phyloP scores from a whole-genome alignment of 2,797 vertebrate species.

The Mus caroli region DNA sequence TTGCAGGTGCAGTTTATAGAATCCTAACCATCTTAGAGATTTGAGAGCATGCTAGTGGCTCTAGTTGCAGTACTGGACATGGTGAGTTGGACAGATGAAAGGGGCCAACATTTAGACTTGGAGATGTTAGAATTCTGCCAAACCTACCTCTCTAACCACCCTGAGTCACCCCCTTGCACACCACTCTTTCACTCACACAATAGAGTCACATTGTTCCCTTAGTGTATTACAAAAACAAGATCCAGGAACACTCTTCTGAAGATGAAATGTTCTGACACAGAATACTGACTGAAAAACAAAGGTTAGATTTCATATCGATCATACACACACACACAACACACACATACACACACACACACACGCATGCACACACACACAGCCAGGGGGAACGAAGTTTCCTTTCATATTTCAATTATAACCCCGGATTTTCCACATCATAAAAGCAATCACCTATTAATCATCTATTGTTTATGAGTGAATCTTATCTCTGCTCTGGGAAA shows the following conservation, averaged over 20 bases:
- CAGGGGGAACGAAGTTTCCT: not conserved
- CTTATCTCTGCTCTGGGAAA: not conserved
- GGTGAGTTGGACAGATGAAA: not conserved
- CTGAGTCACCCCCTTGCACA: not conserved
- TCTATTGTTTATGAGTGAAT: conserved; percentile 47
- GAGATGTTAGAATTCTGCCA: conserved; percentile 5
- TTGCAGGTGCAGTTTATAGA: conserved; percentile 28
- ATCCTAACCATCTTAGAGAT: conserved; percentile 17
- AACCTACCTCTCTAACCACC: not conserved
- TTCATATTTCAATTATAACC: conserved; percentile 48
- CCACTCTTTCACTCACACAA: not conserved
- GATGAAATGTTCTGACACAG: conserved; percentile 52
- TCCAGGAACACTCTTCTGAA: not conserved
- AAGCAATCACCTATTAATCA: conserved; percentile 16
- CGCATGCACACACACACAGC: not conserved
- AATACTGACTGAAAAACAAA: conserved; percentile 40
- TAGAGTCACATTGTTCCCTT: not conserved
- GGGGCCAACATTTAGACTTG: not conserved
- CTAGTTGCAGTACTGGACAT: not conserved
- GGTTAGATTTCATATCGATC: not conserved
- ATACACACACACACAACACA: not conserved
- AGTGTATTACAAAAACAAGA: not conserved
- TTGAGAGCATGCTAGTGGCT: not conserved
- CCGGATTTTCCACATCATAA: not conserved
- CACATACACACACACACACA: not conserved